Evolutionary conservation across 2,797 vertebrate genomes (phyloP), one percentile per base, ranked within the genome.

Genomic region (Manis pentadactyla): DNA sequence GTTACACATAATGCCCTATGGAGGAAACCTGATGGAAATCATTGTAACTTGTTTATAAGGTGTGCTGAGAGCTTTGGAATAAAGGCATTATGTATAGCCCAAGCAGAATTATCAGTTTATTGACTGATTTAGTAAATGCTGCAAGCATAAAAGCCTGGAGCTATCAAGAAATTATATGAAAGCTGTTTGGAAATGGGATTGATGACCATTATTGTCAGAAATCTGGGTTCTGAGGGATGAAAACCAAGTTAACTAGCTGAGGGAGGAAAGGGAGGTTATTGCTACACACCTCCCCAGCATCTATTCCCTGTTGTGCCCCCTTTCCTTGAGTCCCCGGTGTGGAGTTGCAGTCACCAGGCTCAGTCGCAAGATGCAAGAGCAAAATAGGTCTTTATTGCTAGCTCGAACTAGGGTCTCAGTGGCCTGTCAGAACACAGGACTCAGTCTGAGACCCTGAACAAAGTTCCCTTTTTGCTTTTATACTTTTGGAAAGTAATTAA

Each of bases 161-260:
- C 8, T 57, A 1, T 71, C 34, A 77, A 92, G 73, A 64, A 63
- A 27, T 39, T 77, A 78, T 68, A 46, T 14, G 9, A 37, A 49
- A 92, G 49, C 25, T 64, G 25, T 84, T 89, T 53, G 77, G 46
- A 94, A 91, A 75, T 82, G 57, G 74, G 39, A 23, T 90, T 55
- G 55, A 21, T 64, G 66, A 55, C 12, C 37, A 0, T 71, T 75
- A 57, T 29, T 71, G 49, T 39, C 1, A 37, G 37, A 55, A 79
- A 79, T 66, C 57, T 57, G 66, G 46, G 46, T 31, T 25, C 4
- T 0, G 15, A 74, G 51, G 49, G n/a, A 74, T 34, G 31, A 57
- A 94, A 83, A 64, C 37, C 57, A 57, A 51, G 42, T 31, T 17
- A 61, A 42, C 17, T 14, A 21, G 29, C 2, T 71, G 18, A 55